Conservation (phyloP, 2,113 vertebrate species). For the Plotosus lineatus region DNA sequence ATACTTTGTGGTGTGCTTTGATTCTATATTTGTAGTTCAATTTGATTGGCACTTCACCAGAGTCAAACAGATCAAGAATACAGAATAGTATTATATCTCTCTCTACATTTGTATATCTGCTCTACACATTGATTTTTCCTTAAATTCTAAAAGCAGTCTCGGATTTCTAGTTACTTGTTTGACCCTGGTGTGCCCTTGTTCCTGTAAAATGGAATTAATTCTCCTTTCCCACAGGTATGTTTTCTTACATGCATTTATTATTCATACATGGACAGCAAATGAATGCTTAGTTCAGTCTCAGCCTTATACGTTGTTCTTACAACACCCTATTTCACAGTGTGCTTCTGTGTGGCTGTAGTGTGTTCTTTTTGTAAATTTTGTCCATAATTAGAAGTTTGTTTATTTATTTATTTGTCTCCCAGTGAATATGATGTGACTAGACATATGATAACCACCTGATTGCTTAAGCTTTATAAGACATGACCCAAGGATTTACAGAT, state of each 20-base stretch:
- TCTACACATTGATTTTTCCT: neutral
- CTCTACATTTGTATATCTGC: neutral
- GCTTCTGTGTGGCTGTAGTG: constrained; percentile 5
- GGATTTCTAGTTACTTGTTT: constrained; percentile 28
- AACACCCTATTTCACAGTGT: constrained; percentile 62
- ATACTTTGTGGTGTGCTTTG: constrained; percentile 41
- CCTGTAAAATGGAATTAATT: constrained; percentile 45
- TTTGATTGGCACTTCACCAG: constrained; percentile 41
- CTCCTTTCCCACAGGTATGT: neutral
- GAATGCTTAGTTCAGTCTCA: neutral
- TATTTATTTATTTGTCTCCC: neutral
- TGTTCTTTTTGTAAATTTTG: neutral
- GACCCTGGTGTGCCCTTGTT: constrained; percentile 29
- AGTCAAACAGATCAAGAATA: constrained; percentile 57
- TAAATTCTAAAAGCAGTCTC: neutral
- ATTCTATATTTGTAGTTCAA: constrained; percentile 12
- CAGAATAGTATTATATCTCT: constrained; percentile 7
- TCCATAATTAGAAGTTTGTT: neutral
- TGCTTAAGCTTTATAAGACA: neutral
- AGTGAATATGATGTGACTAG: neutral
- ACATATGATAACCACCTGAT: neutral
- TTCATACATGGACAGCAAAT: constrained; percentile 25
- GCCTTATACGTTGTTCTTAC: neutral
- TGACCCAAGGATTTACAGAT: neutral
- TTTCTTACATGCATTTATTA: constrained; percentile 13